Conservation (phyloP, 2,797 vertebrate genomes). For the Coluber constrictor region DNA sequence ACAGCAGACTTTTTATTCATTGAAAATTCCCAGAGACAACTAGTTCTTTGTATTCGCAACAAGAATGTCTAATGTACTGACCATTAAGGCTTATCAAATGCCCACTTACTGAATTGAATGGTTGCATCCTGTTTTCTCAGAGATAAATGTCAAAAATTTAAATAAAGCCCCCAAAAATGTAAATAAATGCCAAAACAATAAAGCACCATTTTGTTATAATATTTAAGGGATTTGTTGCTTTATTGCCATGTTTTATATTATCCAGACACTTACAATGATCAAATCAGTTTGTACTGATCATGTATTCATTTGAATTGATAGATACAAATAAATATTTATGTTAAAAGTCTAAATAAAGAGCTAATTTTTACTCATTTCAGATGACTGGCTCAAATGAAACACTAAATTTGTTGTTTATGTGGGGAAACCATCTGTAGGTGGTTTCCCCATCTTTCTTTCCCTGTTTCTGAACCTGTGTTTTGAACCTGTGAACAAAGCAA, state of each 20-base stretch:
- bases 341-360: neutral
- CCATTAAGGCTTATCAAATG: neutral
- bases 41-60: conserved; percentile 18
- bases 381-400: neutral
- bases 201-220: neutral
- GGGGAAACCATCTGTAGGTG: neutral
- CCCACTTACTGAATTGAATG: neutral
- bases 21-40: conserved; percentile 31
- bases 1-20: conserved; percentile 16
- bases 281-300: neutral
- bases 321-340: neutral
- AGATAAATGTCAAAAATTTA: conserved; percentile 26
- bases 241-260: neutral
- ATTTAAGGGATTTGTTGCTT: neutral
- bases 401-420: neutral
- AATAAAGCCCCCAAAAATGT: neutral
- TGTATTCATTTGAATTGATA: neutral
- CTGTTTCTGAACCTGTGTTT: neutral
- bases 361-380: neutral
- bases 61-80: neutral
- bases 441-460: neutral
- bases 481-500: neutral
- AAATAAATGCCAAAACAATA: conserved; percentile 9
- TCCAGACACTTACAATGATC: neutral
- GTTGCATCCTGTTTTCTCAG: conserved; percentile 17